Evolutionary conservation across 2,113 vertebrate genomes (phyloP), one percentile per base, ranked within the genome.

Genomic region (Coreoperca whiteheadi): DNA sequence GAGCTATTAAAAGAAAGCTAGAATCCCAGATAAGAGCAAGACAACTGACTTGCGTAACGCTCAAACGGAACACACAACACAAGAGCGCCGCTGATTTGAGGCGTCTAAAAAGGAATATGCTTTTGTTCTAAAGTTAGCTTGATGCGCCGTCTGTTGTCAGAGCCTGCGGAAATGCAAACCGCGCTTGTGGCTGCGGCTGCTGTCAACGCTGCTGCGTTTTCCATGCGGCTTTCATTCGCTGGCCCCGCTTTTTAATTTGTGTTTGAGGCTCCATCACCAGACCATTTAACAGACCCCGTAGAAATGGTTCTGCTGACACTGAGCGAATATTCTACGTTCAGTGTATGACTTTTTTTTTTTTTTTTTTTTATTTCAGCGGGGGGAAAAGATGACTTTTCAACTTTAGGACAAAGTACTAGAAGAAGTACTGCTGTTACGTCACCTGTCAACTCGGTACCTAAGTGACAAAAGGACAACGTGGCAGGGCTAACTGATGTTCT

Each of bases 121-220:
- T 85, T 87, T 79, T 85, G 77, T 85, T 89, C 85, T 81, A 89
- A 78, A 87, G 43, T 86, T 85, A 86, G 70, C 61, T 78, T 79
- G 9, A 3, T 12, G 57, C 73, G 18, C 64, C 8, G 0, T 80
- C 72, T 74, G 61, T 46, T 82, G 85, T 87, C 81, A 81, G 69
- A 69, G 80, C 65, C 37, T 32, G 60, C 70, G 70, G 77, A 67
- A 63, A 32, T 72, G 30, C n/a, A 87, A 86, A 67, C 16, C 2
- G 48, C 0, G 85, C 76, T 75, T 1, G 23, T 70, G 56, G 70
- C 77, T 79, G 71, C 3, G 1, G 79, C 68, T 63, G 74, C 66
- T 83, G 84, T 85, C 87, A 15, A 76, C 56, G 61, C 28, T 63
- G 56, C 60, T 72, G 66, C 65, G 50, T 70, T 77, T 71, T 67